Evolutionary conservation across 2,888 invertebrate genomes (phyloP), one percentile per base, ranked within the genome.

Genomic region (Eupithecia subfuscata): DNA sequence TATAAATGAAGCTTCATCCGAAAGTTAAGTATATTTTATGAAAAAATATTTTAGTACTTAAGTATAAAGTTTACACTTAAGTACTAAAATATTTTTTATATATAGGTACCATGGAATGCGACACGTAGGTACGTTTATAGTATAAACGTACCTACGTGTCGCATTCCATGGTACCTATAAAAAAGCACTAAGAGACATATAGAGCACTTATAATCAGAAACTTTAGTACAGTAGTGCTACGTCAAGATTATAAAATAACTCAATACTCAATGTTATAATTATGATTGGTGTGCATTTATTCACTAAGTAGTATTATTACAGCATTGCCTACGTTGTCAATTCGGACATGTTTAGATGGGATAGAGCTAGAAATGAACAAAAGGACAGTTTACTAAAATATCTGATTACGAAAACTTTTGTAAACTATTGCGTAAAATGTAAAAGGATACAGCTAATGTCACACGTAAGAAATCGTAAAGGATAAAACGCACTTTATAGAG

Each of bases 401-500:
- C 37, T 37, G 72, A 73, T 69, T 63, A 68, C 45, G 43, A 45
- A 71, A 25, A 64, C 52, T 60, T 34, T 56, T 12, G 18, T 30
- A 67, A 67, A 60, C 69, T 71, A 68, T 68, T 60, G 65, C 64
- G 40, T 65, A 64, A 69, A 65, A 69, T 64, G 52, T 16, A 68
- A 68, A 69, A 45, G 64, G 68, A 68, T 68, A 68, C 25, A 45
- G 43, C 68, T 68, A 67, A 65, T 70, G n/a, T 73, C 22, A 69
- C 25, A 67, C 30, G 43, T 60, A 70, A 63, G 77, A 78, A 80
- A 82, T 91, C 92, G 91, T 89, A 78, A 30, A 70, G 79, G 90
- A 82, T 91, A 91, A 92, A 91, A 71, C 76, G 70, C 78, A 63
- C 71, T 78, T 77, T 73, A 76, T 81, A 79, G 80, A 81, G 82